Evolutionary conservation across 2,113 vertebrate species (phyloP).

Genomic region (Misgurnus mizolepis): DNA sequence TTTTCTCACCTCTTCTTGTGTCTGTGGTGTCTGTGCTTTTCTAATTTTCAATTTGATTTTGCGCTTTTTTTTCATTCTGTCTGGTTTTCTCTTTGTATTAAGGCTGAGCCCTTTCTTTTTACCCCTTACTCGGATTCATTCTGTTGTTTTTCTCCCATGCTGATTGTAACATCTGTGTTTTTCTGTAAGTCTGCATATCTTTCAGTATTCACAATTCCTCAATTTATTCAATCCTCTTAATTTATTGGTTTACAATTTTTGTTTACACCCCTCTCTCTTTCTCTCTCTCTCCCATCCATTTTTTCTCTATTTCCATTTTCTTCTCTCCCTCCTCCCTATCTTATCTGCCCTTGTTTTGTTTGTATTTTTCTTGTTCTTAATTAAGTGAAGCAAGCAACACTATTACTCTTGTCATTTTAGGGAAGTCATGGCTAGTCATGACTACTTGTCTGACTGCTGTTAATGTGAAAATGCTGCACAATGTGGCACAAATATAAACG

Average conservation of each 20-base stretch:
- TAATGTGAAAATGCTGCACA: too few relatives aligned
- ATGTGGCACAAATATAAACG: too few relatives aligned
- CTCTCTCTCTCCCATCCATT: background rate
- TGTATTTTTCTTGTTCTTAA: background rate
- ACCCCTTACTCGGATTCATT: background rate
- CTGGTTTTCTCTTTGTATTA: constrained; percentile 38
- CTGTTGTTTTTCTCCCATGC: background rate
- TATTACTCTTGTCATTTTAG: background rate
- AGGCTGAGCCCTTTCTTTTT: constrained; percentile 34
- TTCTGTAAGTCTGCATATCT: constrained; percentile 12
- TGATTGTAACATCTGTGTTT: background rate
- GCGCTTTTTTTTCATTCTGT: constrained; percentile 49
- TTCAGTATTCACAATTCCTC: constrained; percentile 13
- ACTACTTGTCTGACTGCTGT: too few relatives aligned
- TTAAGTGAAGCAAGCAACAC: background rate
- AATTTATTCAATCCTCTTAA: constrained; percentile 2
- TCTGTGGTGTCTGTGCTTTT: background rate
- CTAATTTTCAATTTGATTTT: constrained; percentile 35
- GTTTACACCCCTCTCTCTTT: background rate
- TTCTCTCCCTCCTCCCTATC: constrained; percentile 44
- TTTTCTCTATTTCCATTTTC: constrained; percentile 34
- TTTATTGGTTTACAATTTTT: background rate
- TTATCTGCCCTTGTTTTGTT: constrained; percentile 20
- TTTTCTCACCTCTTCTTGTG: background rate
- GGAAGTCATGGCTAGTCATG: too few relatives aligned